These are phyloP conservation scores for Spatula versicolor DNA, from an alignment of 2,797 vertebrate species.

Conservation along the genomic window DNA sequence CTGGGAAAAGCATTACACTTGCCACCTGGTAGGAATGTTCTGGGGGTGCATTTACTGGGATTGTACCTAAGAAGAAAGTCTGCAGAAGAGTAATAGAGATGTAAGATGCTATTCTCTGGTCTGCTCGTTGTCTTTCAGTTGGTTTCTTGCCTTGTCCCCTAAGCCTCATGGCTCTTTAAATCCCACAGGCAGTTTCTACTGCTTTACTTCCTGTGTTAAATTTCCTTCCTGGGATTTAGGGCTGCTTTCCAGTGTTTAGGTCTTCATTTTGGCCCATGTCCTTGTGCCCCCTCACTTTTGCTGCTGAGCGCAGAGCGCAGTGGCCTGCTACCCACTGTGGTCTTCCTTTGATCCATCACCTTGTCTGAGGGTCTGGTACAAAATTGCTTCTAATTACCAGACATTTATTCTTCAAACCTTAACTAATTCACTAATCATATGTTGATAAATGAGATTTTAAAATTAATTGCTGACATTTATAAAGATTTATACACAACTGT, in stretches of 20 bases:
- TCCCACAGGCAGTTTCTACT: background rate
- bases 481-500: slow-evolving; percentile 36
- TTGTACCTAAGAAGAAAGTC: background rate
- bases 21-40: background rate
- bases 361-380: background rate
- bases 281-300: background rate
- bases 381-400: slow-evolving; percentile 15
- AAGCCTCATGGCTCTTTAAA: background rate
- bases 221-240: background rate
- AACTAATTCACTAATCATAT: slow-evolving; percentile 38
- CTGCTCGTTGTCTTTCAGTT: background rate
- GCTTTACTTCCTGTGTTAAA: background rate
- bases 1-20: background rate
- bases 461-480: slow-evolving; percentile 47
- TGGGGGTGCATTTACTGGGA: too few relatives aligned
- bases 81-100: background rate
- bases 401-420: slow-evolving; percentile 40
- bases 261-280: background rate
- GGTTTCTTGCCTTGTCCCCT: background rate
- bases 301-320: background rate
- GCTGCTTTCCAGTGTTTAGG: background rate
- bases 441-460: slow-evolving; percentile 53
- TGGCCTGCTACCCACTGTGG: background rate
- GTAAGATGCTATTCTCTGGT: background rate
- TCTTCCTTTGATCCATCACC: slow-evolving; percentile 9